Evolutionary conservation across 92 coral and sea anemone genomes (phyloP).

Genomic region (Parazoanthus swiftii): DNA sequence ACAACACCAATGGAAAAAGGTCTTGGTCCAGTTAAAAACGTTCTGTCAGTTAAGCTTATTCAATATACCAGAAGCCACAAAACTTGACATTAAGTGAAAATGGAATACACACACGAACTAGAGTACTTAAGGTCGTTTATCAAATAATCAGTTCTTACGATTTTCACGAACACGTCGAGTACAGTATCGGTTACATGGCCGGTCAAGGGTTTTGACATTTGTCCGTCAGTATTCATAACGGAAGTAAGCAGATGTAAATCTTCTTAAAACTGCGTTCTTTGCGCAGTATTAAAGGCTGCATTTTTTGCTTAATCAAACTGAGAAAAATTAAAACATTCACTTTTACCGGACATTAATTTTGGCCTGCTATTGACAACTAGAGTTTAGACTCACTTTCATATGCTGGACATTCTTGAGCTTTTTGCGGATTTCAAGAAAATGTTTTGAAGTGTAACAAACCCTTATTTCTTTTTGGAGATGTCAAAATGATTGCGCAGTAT

Average conservation of each 20-base stretch:
- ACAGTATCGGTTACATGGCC: background rate
- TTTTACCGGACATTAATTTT: background rate
- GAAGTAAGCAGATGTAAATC: background rate
- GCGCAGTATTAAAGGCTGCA: background rate
- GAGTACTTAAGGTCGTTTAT: background rate
- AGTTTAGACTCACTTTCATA: background rate
- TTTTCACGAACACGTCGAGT: background rate
- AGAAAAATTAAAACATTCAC: too few species aligned
- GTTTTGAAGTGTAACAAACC: too few species aligned
- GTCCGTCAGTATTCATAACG: background rate
- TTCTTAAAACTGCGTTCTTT: background rate
- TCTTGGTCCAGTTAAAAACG: background rate
- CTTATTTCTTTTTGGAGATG: too few species aligned
- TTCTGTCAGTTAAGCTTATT: background rate
- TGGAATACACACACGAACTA: background rate
- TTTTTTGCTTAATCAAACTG: background rate
- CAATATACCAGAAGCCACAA: background rate
- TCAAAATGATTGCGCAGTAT: too few species aligned
- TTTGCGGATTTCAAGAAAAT: too few species aligned
- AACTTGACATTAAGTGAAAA: background rate
- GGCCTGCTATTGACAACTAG: too few species aligned
- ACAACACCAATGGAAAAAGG: background rate
- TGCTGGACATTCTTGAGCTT: background rate
- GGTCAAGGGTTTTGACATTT: background rate
- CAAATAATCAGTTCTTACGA: background rate